phyloP scores from a whole-genome alignment of 2,797 vertebrate species.

The Pristis pectinata region DNA sequence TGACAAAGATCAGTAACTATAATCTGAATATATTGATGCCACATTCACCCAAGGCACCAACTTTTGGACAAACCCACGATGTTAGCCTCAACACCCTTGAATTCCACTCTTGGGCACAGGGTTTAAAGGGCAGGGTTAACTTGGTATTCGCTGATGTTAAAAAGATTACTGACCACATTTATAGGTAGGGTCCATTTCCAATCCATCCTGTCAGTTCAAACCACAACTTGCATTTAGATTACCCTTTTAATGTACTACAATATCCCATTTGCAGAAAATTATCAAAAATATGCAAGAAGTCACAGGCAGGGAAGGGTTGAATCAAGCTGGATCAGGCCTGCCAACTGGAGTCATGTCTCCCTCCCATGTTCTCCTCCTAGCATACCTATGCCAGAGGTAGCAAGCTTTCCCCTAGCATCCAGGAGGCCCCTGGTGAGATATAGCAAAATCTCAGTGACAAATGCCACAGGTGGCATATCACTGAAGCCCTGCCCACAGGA shows the following conservation, averaged over 20 bases:
- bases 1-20: too few species aligned
- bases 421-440: too few species aligned
- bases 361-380: too few species aligned
- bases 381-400: too few species aligned
- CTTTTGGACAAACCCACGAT: not conserved
- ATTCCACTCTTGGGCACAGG: not conserved
- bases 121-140: not conserved
- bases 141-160: not conserved
- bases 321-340: too few species aligned
- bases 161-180: not conserved
- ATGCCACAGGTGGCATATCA: too few species aligned
- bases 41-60: not conserved
- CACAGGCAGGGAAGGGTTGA: not conserved
- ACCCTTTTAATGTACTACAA: too few species aligned
- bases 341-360: too few species aligned
- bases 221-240: not conserved
- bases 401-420: too few species aligned
- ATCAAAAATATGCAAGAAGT: not conserved
- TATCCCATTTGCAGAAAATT: not conserved
- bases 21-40: too few species aligned
- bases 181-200: not conserved
- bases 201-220: not conserved
- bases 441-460: too few species aligned
- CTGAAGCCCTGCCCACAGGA: too few species aligned
- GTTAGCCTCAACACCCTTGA: not conserved